Conservation (phyloP, 2,797 vertebrate genomes). For the Chrysolophus pictus region DNA sequence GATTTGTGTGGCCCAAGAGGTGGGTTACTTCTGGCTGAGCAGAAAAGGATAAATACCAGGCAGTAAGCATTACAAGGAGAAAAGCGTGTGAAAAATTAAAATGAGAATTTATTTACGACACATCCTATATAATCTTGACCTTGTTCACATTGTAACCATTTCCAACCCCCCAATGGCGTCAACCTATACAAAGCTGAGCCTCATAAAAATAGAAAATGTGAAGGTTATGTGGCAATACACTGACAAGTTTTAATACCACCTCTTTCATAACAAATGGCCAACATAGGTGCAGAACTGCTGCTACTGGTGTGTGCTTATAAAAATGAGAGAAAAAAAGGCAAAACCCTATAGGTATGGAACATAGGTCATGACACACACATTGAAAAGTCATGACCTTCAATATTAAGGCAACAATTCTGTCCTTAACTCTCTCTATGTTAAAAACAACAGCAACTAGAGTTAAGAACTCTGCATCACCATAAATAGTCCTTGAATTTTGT, state of each 20-base stretch:
- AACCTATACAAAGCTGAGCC: background rate
- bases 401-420: constrained; percentile 59
- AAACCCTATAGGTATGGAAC: constrained; percentile 29
- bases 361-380: background rate
- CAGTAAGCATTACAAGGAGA: background rate
- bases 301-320: background rate
- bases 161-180: background rate
- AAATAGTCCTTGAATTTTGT: constrained; percentile 33
- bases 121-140: background rate
- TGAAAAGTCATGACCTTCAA: constrained; percentile 52
- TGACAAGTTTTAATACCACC: constrained; percentile 47
- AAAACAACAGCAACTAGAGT: constrained; percentile 6
- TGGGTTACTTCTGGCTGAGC: background rate
- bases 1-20: background rate
- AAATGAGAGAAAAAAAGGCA: constrained; percentile 1
- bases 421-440: constrained; percentile 29
- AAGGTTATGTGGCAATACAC: constrained; percentile 41
- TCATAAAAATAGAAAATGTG: constrained; percentile 40
- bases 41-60: background rate
- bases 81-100: constrained; percentile 16
- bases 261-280: constrained; percentile 24
- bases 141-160: constrained; percentile 12
- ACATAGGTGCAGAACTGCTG: constrained; percentile 2
- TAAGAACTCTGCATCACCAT: background rate
- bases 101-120: background rate